A percentile compares a stretch with the other conserved stretches of the same genome.
phyloP scores from a whole-genome alignment of 2,113 vertebrate genomes.

The Callithrix jacchus region DNA sequence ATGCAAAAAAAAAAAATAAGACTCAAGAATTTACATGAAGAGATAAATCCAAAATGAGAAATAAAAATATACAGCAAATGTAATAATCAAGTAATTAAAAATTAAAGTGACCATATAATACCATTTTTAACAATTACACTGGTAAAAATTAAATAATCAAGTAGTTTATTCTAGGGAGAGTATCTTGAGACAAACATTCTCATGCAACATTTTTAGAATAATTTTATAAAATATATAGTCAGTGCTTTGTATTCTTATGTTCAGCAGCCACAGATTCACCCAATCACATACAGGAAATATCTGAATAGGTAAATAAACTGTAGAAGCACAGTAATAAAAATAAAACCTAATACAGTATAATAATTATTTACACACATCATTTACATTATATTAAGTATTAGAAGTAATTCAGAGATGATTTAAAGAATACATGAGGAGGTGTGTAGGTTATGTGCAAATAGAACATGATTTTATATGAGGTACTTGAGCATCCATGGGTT shows the following conservation, averaged over 20 bases:
- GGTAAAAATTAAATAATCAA: neutral
- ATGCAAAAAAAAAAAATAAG: neutral
- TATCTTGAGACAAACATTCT: neutral
- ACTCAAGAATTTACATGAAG: neutral
- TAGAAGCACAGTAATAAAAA: neutral
- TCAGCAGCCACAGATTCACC: neutral
- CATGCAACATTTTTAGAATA: neutral
- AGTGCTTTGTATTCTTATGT: neutral
- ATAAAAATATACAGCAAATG: neutral
- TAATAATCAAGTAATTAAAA: neutral
- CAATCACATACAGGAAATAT: neutral
- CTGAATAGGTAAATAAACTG: neutral
- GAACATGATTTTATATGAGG: too few species aligned
- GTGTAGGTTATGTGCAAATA: too few species aligned
- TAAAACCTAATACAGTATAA: neutral
- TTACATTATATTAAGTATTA: neutral
- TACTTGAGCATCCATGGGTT: neutral
- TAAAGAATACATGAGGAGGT: too few species aligned
- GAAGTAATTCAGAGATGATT: too few species aligned
- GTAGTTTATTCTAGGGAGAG: neutral
- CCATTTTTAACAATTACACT: neutral
- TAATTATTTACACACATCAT: neutral
- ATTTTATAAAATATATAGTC: neutral
- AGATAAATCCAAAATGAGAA: neutral
- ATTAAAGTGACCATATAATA: neutral